Base-by-base conservation (phyloP, 2,113 vertebrate species). In the Hipposideros armiger region DNA sequence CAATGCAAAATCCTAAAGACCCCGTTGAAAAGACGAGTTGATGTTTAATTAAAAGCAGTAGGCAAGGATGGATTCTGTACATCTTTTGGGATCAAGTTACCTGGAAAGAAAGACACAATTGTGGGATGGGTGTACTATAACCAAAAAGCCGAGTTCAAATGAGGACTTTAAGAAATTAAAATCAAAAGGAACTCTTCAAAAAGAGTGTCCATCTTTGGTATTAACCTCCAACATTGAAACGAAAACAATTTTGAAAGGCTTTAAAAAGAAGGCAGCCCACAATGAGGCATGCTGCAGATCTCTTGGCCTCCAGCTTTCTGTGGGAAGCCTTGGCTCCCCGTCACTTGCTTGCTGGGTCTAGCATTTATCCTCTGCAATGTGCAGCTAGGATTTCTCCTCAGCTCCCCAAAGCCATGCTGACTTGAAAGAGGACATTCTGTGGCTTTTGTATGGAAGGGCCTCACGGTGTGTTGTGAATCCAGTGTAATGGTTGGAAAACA, bases 41-140 rank as follows among this genome's bases (percentile, higher is more conserved):
- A 95, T 94, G 94, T 96, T 97, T 98, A 97, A 97, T 98, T 97
- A 97, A 97, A 98, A 98, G 95, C 97, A 97, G 95, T 95, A 95
- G 82, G 91, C 36, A 83, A 10, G 87, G 54, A 77, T 89, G 91
- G 88, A 97, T 96, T 96, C 89, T 91, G 86, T 91, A 85, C 97
- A 96, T 98, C 97, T 96, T 91, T 7, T 2, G 96, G 96, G 97
- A 97, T 97, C 97, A 91, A 84, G 93, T 98, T 97, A 96, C 96
- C 96, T 96, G 91, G 91, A 96, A 95, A 96, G 95, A 97, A 96
- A 96, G 95, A 92, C 95, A 50, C 87, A 94, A 94, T 91, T 95
- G 88, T 87, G 93, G 92, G 97, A 96, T 96, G 95, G 88, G 91
- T 91, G 95, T 97, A 97, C 96, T 89, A 67, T 93, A 97, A 97